Conservation (phyloP, 2,888 invertebrate genomes). For the Dynastes tityus region DNA sequence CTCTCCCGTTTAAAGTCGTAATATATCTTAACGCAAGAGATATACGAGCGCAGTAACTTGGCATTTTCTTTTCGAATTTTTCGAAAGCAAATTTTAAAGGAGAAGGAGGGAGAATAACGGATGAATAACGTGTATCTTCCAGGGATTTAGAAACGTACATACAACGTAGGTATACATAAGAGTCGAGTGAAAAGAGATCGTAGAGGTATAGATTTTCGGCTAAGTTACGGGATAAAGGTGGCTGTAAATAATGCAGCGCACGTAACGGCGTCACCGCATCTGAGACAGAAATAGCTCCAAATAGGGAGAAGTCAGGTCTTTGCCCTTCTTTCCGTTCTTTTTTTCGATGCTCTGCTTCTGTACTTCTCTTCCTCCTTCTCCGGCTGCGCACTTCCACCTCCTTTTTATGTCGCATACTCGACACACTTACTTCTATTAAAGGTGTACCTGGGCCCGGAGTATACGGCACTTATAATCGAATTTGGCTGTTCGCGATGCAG, state of each 20-base stretch:
- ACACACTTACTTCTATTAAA: slow-evolving; percentile 23
- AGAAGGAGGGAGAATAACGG: slow-evolving; percentile 41
- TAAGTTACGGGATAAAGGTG: slow-evolving; percentile 65
- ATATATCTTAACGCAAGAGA: slow-evolving; percentile 45
- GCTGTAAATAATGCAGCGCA: slow-evolving; percentile 68
- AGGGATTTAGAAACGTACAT: background rate
- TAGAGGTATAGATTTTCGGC: slow-evolving; percentile 66
- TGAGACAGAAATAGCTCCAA: slow-evolving; percentile 64
- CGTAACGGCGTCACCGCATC: slow-evolving; percentile 63
- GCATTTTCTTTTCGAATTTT: slow-evolving; percentile 42
- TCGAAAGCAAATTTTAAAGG: slow-evolving; percentile 49
- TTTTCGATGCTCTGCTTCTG: background rate
- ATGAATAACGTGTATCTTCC: background rate
- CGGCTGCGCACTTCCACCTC: background rate
- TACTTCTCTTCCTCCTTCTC: slow-evolving; percentile 4
- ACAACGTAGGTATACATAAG: too few species aligned
- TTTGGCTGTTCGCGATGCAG: slow-evolving; percentile 10
- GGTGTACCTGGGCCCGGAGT: background rate
- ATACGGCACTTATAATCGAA: slow-evolving; percentile 30
- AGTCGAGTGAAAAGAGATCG: slow-evolving; percentile 16
- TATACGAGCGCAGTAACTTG: slow-evolving; percentile 46
- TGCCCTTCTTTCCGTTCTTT: slow-evolving; percentile 49
- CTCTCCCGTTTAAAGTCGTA: slow-evolving; percentile 14
- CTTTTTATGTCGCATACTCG: slow-evolving; percentile 11
- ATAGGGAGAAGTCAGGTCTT: slow-evolving; percentile 59